Evolutionary conservation across 2,797 vertebrate genomes (phyloP), one percentile per base, ranked within the genome.

Genomic region (Emys orbicularis): DNA sequence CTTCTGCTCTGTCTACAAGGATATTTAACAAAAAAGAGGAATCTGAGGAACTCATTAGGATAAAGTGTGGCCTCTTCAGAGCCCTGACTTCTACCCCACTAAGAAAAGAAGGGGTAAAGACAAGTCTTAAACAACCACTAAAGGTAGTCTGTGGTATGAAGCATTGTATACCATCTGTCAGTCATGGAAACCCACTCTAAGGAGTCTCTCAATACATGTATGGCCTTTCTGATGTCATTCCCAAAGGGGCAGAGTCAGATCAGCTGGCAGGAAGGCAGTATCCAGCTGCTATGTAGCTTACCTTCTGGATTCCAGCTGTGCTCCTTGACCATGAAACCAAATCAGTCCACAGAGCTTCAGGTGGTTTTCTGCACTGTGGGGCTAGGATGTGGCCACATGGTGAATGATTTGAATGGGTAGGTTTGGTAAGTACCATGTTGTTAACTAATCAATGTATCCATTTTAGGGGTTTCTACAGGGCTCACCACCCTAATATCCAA

Each of bases 401-500:
- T 3, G 8, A 74, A 12, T 37, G 4, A 77, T 52, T 83, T 37
- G 77, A 77, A 56, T 27, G 16, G 82, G 54, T 54, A 90, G 72
- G 57, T 68, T 83, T 6, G 1, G 50, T 29, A 44, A 91, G 52
- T 0, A 0, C 68, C 41, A 65, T 83, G 90, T 57, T 50, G 0
- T 84, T 86, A 87, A 19, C 65, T 41, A 72, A 41, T 72, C 87
- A 25, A 84, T 59, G 79, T 34, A 37, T 87, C 65, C n/a, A 0
- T 92, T 91, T 86, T 87, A 83, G 84, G 1, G 0, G 61, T 8
- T 79, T 34, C 93, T 86, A 4, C 6, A 91, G 23, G 1, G 25
- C 84, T 84, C 91, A 84, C 96, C 96, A 96, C 93, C 93, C 95
- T 94, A 90, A 90, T n/a, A 27, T 37, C 86, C 89, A 90, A 94